These are phyloP conservation scores for Periphyllus acericola DNA, from an alignment of 2,888 invertebrate genomes.

Conservation along the genomic window DNA sequence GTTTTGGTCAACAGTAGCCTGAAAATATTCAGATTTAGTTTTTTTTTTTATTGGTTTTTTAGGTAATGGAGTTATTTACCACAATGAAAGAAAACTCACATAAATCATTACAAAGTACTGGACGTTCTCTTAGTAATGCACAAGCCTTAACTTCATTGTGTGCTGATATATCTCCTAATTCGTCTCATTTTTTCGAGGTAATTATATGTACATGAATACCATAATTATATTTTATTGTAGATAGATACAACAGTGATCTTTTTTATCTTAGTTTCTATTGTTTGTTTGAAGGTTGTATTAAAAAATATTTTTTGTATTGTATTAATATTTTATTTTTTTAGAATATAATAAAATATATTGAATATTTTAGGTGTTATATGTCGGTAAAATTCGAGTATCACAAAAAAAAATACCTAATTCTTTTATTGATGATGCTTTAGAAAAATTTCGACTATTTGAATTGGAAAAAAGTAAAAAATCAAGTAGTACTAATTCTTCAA, in stretches of 20 bases:
- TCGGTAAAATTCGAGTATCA: constrained; percentile 90
- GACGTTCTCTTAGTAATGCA: constrained; percentile 69
- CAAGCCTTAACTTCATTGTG: constrained; percentile 77
- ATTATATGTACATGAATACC: constrained; percentile 62
- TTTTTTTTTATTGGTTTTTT: constrained; percentile 67
- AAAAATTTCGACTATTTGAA: constrained; percentile 74
- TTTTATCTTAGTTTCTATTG: constrained; percentile 14
- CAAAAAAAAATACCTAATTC: constrained; percentile 87
- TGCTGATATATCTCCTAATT: constrained; percentile 84
- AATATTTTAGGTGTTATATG: constrained; percentile 79
- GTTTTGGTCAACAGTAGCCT: constrained; percentile 49
- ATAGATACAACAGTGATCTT: not conserved
- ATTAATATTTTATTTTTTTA: not conserved
- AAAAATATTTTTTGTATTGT: constrained; percentile 1
- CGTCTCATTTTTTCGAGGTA: constrained; percentile 90
- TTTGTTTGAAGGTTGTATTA: constrained; percentile 10
- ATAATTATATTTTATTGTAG: not conserved
- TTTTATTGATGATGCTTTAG: constrained; percentile 89
- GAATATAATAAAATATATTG: not conserved
- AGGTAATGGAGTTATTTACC: constrained; percentile 79
- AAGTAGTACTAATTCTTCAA: constrained; percentile 56
- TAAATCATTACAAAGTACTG: constrained; percentile 58
- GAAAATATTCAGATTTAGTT: constrained; percentile 22
- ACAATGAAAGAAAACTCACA: constrained; percentile 74
- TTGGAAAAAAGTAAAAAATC: constrained; percentile 61